These are phyloP conservation scores for Ptychodera flava DNA, from an alignment of 35 echinoderm and acorn worm species.

Conservation along the genomic window DNA sequence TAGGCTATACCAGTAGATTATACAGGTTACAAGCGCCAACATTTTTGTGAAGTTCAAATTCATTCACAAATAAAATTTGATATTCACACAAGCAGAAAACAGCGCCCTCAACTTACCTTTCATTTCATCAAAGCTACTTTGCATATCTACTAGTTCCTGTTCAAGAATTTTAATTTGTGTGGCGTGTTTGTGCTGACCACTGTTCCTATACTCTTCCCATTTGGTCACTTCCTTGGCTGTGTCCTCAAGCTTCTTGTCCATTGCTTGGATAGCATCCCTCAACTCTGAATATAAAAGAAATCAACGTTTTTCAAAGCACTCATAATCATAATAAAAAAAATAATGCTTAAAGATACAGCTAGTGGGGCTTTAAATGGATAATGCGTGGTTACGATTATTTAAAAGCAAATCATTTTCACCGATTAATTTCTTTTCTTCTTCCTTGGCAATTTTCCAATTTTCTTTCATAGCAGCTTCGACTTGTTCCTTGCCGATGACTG, in stretches of 20 bases:
- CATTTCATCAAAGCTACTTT: constrained; percentile 92
- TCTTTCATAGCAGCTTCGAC: constrained; percentile 77
- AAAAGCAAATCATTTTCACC: constrained; percentile 48
- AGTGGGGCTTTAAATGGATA: too few relatives aligned
- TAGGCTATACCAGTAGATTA: too few relatives aligned
- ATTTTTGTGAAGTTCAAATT: too few relatives aligned
- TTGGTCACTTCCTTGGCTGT: constrained; percentile 38
- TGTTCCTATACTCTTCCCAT: constrained; percentile 70
- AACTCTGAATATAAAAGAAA: constrained; percentile 29
- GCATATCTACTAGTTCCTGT: constrained; percentile 76
- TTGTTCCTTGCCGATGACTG: constrained; percentile 81
- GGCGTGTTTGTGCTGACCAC: constrained; percentile 56
- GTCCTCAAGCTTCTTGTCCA: constrained; percentile 39
- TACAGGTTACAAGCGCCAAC: too few relatives aligned
- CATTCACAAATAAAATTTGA: too few relatives aligned
- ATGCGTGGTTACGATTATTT: too few relatives aligned
- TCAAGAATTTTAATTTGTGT: constrained; percentile 79
- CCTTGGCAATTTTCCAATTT: constrained; percentile 74
- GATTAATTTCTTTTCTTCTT: constrained; percentile 70
- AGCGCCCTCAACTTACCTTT: constrained; percentile 32
- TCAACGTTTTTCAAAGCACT: background rate
- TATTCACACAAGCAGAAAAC: too few relatives aligned
- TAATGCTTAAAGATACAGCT: too few relatives aligned
- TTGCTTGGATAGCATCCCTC: constrained; percentile 40
- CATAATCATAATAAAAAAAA: too few relatives aligned